Evolutionary conservation across 2,113 vertebrate genomes (phyloP).

Genomic region (Chamaea fasciata): DNA sequence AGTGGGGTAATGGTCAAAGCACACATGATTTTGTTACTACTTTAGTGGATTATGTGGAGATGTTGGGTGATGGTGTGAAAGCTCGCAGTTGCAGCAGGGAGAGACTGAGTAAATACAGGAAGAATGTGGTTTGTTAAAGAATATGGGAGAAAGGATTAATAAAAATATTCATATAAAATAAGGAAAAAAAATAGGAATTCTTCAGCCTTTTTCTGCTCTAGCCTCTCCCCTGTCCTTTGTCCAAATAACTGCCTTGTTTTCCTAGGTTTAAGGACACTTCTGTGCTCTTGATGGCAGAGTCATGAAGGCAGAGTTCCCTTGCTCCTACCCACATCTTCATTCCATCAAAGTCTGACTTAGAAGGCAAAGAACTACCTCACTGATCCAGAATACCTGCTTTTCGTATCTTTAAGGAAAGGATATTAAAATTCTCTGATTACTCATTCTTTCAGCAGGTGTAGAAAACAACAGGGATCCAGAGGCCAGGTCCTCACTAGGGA

Average conservation of each 20-base stretch:
- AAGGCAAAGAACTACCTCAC: background rate
- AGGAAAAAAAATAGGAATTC: background rate
- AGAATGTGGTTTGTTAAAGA: background rate
- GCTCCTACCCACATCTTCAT: background rate
- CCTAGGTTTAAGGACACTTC: background rate
- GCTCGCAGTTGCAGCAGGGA: background rate
- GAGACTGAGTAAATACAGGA: background rate
- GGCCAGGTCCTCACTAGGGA: background rate
- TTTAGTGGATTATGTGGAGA: background rate
- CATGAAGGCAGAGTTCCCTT: background rate
- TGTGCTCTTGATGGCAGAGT: background rate
- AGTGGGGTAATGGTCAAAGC: background rate
- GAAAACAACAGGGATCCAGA: background rate
- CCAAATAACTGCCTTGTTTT: background rate
- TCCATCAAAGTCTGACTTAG: background rate
- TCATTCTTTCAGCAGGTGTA: background rate
- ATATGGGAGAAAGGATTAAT: background rate
- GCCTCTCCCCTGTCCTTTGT: background rate
- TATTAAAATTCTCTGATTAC: background rate
- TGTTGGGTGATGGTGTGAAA: background rate
- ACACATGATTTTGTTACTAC: rapidly evolving
- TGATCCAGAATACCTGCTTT: background rate
- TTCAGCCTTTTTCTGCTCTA: background rate
- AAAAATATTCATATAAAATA: background rate
- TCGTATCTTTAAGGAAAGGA: background rate